Conservation (phyloP, 2,888 invertebrate genomes). For the Trachelus stipa region DNA sequence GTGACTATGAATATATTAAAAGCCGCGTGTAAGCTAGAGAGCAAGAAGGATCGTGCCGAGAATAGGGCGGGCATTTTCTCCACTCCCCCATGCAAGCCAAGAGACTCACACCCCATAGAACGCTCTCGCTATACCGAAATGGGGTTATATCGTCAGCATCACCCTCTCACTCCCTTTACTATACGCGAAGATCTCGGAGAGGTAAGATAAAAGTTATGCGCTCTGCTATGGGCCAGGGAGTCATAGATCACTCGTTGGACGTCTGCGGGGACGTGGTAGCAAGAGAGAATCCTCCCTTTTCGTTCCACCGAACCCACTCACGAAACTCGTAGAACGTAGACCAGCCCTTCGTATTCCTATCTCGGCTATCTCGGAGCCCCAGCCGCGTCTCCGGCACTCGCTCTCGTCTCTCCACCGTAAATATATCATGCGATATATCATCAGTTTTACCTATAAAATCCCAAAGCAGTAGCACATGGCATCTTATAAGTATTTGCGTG, state of each 20-base stretch:
- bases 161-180: conserved; percentile 38
- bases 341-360: conserved; percentile 48
- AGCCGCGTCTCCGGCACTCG: conserved; percentile 41
- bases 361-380: conserved; percentile 54
- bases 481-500: conserved; percentile 3
- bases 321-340: conserved; percentile 29
- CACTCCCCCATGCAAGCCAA: background rate
- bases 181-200: conserved; percentile 45
- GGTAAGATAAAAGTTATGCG: conserved; percentile 64
- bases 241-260: conserved; percentile 64
- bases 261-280: conserved; percentile 61
- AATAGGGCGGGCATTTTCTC: conserved; percentile 19
- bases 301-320: conserved; percentile 28
- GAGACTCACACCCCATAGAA: conserved; percentile 10
- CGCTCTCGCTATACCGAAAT: background rate
- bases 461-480: conserved; percentile 48
- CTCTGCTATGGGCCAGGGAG: conserved; percentile 64
- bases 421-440: conserved; percentile 40
- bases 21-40: background rate
- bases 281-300: conserved; percentile 22
- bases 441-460: conserved; percentile 48
- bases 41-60: background rate
- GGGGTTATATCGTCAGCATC: conserved; percentile 44
- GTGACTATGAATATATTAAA: background rate
- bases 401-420: conserved; percentile 36